These are phyloP conservation scores for Leptinotarsa defecta DNA, from an alignment of 1,140 invertebrate species.

Conservation along the genomic window DNA sequence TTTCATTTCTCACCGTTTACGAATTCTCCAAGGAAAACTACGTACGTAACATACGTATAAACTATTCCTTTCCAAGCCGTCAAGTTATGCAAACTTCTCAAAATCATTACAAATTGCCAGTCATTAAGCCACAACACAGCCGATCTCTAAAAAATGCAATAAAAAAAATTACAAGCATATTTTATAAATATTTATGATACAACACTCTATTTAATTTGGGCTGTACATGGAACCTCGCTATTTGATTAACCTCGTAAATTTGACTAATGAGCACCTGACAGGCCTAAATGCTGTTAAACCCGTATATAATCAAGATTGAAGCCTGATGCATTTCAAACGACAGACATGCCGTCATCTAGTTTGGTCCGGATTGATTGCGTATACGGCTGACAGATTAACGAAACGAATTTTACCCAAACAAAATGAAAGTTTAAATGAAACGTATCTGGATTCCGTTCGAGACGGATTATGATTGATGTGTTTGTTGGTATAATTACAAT, in stretches of 20 bases:
- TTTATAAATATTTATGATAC: constrained; percentile 18
- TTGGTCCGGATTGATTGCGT: constrained; percentile 8
- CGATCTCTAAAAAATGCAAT: constrained; percentile 5
- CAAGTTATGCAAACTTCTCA: not conserved
- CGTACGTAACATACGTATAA: not conserved
- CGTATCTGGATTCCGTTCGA: not conserved
- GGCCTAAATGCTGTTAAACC: constrained; percentile 29
- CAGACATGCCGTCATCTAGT: constrained; percentile 18
- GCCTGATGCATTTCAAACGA: constrained; percentile 24
- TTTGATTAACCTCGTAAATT: constrained; percentile 30
- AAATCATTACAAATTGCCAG: constrained; percentile 11
- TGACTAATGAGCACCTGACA: constrained; percentile 31
- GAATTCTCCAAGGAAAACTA: too few species aligned
- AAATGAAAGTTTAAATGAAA: constrained; percentile 9
- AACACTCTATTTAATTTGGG: constrained; percentile 19
- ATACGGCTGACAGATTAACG: constrained; percentile 15
- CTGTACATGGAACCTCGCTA: constrained; percentile 11
- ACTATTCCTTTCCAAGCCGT: not conserved
- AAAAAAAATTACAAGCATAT: constrained; percentile 5
- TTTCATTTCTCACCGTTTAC: too few species aligned
- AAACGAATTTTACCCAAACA: constrained; percentile 10
- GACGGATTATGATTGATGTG: not conserved
- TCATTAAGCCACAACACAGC: not conserved
- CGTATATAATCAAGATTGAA: constrained; percentile 28
- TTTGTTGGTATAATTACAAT: not conserved